Evolutionary conservation across 1,140 invertebrate species (phyloP), one percentile per base, ranked within the genome.

Genomic region (Hylaeus volcanicus): DNA sequence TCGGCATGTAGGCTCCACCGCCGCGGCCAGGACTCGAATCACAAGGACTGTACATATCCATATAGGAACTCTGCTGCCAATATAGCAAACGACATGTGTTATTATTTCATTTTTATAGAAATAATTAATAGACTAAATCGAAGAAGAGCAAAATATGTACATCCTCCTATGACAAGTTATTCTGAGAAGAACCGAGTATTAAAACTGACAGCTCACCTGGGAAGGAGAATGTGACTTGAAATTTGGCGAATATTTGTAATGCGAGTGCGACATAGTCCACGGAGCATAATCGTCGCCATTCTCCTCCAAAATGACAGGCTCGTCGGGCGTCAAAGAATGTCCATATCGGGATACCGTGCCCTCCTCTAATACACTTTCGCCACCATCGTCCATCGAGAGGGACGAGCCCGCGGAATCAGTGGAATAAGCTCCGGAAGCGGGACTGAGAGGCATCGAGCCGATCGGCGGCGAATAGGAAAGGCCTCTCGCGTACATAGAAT

Each of bases 391-490:
- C 89, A 96, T 94, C 51, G 96, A 96, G 4, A 96, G 91, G 5
- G 96, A 96, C 0, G 95, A 96, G 37, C 96, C 96, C 41, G 95
- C 95, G 6, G 95, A 96, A 85, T 96, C 96, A 1, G 94, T 95
- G 2, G 95, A 96, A 85, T 95, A 96, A 5, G 95, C 94, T 3
- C 93, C 94, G 60, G 93, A 93, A 39, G 91, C 93, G 26, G 94
- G 95, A 88, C 95, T 95, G 26, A 95, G 94, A 5, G 95, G 95
- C 91, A 94, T 95, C n/a, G 94, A 94, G 4, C 92, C 89, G n/a
- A 94, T 91, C 74, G 96, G 95, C 26, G 96, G 95, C 81, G 95
- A 96, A 86, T 95, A 95, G 0, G 94, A 95, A 26, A 94, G 82
- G 69, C 94, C 94, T 74, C 94, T 90, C 39, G 88, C 94, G 87